These are phyloP conservation scores for Paradisaea rubra DNA, from an alignment of 2,113 vertebrate genomes.

Conservation along the genomic window DNA sequence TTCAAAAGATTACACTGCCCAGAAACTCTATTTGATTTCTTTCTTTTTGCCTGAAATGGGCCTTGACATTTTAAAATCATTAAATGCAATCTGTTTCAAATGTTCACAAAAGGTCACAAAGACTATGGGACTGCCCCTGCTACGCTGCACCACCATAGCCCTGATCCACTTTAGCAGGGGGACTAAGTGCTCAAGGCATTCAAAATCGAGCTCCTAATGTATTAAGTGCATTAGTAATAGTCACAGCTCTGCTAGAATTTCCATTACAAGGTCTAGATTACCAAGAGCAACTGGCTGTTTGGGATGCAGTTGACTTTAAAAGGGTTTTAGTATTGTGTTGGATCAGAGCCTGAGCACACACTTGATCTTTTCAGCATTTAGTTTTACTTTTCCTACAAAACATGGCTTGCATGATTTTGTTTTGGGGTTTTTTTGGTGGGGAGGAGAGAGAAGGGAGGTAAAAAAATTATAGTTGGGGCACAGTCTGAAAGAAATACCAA, in stretches of 20 bases:
- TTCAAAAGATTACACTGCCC: conserved; percentile 24
- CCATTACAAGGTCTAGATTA: conserved; percentile 36
- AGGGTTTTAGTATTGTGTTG: neutral
- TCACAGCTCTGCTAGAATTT: conserved; percentile 39
- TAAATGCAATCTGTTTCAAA: conserved; percentile 49
- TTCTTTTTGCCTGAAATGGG: conserved; percentile 21
- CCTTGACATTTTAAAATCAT: conserved; percentile 49
- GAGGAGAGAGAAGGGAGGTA: accelerated
- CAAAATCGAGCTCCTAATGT: conserved; percentile 34
- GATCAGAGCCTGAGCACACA: neutral
- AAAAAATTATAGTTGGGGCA: neutral
- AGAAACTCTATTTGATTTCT: conserved; percentile 21
- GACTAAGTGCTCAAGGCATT: conserved; percentile 49
- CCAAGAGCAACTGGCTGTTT: neutral
- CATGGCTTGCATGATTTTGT: neutral
- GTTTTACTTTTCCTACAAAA: neutral
- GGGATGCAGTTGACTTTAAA: neutral
- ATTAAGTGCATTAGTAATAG: conserved; percentile 54
- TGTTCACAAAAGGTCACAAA: conserved; percentile 43
- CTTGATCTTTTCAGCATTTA: neutral
- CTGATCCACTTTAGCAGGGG: conserved; percentile 9
- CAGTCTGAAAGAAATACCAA: neutral
- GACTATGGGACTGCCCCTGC: neutral
- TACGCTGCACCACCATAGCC: neutral
- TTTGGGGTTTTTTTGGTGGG: accelerated